Percentiles rank a stretch among this genome's conserved stretches.
phyloP scores from a whole-genome alignment of 2,797 vertebrate species.

The Halcyon chelicuti region DNA sequence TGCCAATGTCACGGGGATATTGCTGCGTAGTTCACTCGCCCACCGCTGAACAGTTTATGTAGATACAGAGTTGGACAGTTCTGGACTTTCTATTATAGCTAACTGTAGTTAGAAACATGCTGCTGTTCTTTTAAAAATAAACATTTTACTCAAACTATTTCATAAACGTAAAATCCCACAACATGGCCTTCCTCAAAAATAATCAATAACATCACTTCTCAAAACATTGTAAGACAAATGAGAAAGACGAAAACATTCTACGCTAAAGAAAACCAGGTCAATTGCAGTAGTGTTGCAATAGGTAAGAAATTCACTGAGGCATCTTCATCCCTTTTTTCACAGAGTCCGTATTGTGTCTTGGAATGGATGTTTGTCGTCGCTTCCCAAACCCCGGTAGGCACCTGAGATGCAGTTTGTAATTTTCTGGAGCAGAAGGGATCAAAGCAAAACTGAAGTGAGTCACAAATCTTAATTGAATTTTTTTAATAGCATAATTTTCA shows the following conservation, averaged over 20 bases:
- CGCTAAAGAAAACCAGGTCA: background rate
- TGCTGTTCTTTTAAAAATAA: background rate
- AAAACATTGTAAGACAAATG: background rate
- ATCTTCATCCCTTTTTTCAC: background rate
- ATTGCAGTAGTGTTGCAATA: background rate
- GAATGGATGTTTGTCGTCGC: background rate
- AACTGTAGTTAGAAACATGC: background rate
- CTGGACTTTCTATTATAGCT: background rate
- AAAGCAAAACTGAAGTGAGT: constrained; percentile 49
- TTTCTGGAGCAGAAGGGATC: constrained; percentile 43
- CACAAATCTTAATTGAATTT: constrained; percentile 30
- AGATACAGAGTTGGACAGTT: background rate
- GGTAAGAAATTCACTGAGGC: background rate
- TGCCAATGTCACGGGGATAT: background rate
- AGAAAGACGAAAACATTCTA: background rate
- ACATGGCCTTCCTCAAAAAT: background rate
- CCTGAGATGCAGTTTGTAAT: background rate
- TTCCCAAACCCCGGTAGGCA: background rate
- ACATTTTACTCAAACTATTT: background rate
- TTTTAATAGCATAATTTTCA: constrained; percentile 45
- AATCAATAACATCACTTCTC: background rate
- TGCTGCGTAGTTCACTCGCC: background rate
- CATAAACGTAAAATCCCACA: background rate
- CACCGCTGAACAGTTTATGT: background rate
- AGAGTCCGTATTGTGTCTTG: background rate